These are phyloP conservation scores for Pachypeltis micranthus DNA, from an alignment of 1,140 invertebrate species.

Conservation along the genomic window DNA sequence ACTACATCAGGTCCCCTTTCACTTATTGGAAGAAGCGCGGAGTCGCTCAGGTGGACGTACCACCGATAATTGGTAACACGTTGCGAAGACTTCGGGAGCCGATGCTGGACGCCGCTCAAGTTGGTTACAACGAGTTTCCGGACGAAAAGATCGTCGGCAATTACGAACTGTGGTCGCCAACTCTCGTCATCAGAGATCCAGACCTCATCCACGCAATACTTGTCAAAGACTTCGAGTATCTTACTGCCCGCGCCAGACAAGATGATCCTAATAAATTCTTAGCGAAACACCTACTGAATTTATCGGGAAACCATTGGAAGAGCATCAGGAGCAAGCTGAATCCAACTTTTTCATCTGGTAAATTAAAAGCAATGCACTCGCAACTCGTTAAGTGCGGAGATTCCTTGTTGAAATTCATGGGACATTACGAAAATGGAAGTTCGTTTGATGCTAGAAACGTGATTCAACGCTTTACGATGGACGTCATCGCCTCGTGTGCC, in stretches of 20 bases:
- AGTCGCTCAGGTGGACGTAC: slow-evolving; percentile 31
- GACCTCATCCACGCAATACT: slow-evolving; percentile 46
- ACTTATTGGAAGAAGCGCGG: slow-evolving; percentile 32
- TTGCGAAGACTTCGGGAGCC: slow-evolving; percentile 30
- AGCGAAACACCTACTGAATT: slow-evolving; percentile 32
- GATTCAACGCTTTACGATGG: slow-evolving; percentile 40
- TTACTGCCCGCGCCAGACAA: slow-evolving; percentile 37
- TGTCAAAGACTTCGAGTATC: slow-evolving; percentile 45
- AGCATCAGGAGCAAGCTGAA: slow-evolving; percentile 31
- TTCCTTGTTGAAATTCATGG: slow-evolving; percentile 1
- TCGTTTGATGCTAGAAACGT: slow-evolving; percentile 35
- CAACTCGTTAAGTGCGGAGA: slow-evolving; percentile 17
- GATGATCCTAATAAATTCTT: slow-evolving; percentile 37
- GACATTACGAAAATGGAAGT: slow-evolving; percentile 16
- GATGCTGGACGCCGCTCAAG: slow-evolving; percentile 17
- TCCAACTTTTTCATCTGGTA: slow-evolving; percentile 27
- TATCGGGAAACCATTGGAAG: slow-evolving; percentile 35
- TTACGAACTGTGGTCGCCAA: slow-evolving; percentile 36
- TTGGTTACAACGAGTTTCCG: slow-evolving; percentile 18
- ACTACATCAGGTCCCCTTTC: no score
- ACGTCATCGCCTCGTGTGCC: slow-evolving; percentile 43
- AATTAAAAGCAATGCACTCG: slow-evolving; percentile 31
- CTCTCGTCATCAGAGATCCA: slow-evolving; percentile 40
- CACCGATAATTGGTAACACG: slow-evolving; percentile 38
- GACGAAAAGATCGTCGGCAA: slow-evolving; percentile 27